These are phyloP conservation scores for Hylomyscus alleni DNA, from an alignment of 2,797 vertebrate genomes.

Conservation along the genomic window DNA sequence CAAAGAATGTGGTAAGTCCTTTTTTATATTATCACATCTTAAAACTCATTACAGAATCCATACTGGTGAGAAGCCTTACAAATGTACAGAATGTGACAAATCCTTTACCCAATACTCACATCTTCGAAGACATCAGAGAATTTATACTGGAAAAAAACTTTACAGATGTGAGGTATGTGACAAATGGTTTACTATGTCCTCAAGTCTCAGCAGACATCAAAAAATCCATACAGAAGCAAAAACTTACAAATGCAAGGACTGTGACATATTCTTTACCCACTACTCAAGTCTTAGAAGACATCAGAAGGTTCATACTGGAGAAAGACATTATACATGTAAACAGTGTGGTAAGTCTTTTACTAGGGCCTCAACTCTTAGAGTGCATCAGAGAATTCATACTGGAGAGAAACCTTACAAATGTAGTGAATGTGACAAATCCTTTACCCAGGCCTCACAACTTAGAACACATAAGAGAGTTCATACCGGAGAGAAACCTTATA, in stretches of 20 bases:
- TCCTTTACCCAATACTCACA: not conserved
- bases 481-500: not conserved
- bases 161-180: not conserved
- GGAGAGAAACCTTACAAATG: not conserved
- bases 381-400: not conserved
- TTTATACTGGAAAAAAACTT: not conserved
- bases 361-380: not conserved
- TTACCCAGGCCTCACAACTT: not conserved
- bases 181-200: not conserved
- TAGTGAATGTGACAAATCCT: not conserved
- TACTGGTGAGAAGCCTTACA: not conserved
- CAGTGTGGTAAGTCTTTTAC: not conserved
- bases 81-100: not conserved
- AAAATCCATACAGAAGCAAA: not conserved
- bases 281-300: not conserved
- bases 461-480: not conserved
- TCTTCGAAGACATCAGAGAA: not conserved
- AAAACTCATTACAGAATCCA: not conserved
- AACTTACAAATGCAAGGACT: not conserved
- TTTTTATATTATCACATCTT: not conserved
- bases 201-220: not conserved
- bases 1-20: not conserved
- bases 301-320: not conserved
- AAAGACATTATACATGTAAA: not conserved
- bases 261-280: not conserved